Evolutionary conservation across 92 coral and sea anemone genomes (phyloP).

Genomic region (Porites divaricata): DNA sequence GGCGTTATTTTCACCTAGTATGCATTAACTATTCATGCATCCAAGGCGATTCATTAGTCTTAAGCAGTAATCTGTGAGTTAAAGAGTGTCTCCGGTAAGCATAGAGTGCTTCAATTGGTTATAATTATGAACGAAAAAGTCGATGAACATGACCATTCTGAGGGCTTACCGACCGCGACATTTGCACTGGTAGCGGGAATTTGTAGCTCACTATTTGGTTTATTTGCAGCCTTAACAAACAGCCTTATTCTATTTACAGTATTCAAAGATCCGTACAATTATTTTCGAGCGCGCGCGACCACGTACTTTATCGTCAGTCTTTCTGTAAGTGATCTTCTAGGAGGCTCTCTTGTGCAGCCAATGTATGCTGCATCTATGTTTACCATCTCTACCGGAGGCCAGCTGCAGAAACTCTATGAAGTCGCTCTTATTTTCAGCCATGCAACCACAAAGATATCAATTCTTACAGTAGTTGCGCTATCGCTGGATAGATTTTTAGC

Average conservation of each 20-base stretch:
- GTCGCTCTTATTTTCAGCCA: constrained; percentile 61
- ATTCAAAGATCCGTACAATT: constrained; percentile 66
- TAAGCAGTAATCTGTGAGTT: neutral
- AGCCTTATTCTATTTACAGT: constrained; percentile 70
- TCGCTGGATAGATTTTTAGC: constrained; percentile 72
- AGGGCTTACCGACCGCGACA: constrained; percentile 4
- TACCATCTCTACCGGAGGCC: constrained; percentile 17
- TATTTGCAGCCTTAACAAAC: constrained; percentile 58
- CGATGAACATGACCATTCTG: neutral
- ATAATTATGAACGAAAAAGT: neutral
- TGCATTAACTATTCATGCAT: constrained; percentile 1
- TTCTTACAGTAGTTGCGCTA: constrained; percentile 66
- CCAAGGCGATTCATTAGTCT: constrained; percentile 1
- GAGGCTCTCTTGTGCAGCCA: constrained; percentile 60
- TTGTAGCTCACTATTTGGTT: constrained; percentile 64
- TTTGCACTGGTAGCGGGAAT: constrained; percentile 55
- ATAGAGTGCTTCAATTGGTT: neutral
- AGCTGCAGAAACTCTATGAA: constrained; percentile 25
- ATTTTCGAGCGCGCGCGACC: constrained; percentile 64
- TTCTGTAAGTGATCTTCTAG: constrained; percentile 69
- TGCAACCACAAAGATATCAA: constrained; percentile 66
- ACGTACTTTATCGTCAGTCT: constrained; percentile 59
- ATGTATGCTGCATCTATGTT: constrained; percentile 57
- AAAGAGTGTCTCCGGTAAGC: neutral
- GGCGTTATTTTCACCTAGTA: neutral